A percentile compares a stretch with the other conserved stretches of the same genome.
Conservation (phyloP, 2,113 vertebrate genomes). For the Phyllostomus hastatus region DNA sequence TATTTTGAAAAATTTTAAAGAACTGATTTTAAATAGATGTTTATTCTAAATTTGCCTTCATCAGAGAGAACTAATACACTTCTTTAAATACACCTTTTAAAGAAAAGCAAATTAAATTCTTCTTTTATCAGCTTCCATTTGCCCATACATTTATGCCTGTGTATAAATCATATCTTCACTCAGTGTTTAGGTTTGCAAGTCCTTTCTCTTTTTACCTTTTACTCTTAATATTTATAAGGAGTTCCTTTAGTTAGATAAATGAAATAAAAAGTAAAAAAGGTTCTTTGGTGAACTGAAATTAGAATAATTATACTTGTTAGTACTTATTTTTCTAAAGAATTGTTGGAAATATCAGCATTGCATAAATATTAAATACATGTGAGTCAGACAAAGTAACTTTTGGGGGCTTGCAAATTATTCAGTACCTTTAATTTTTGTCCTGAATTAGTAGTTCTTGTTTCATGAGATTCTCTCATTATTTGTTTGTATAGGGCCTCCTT, state of each 20-base stretch:
- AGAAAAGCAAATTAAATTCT: background rate
- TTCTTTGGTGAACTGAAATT: slow-evolving; percentile 34
- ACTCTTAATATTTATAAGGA: background rate
- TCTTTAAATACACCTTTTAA: slow-evolving; percentile 48
- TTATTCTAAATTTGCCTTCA: slow-evolving; percentile 25
- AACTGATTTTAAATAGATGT: slow-evolving; percentile 15
- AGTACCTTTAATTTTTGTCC: background rate
- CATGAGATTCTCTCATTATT: background rate
- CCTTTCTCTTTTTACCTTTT: slow-evolving; percentile 11
- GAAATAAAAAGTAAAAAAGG: background rate
- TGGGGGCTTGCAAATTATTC: background rate
- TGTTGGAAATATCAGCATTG: background rate
- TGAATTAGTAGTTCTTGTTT: background rate
- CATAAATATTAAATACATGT: slow-evolving; percentile 34
- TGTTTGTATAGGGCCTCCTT: background rate
- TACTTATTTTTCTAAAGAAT: slow-evolving; percentile 27
- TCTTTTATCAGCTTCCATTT: background rate
- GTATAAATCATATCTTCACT: background rate
- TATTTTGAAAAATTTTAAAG: background rate
- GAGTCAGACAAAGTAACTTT: slow-evolving; percentile 29
- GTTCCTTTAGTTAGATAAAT: background rate
- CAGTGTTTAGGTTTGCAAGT: background rate
- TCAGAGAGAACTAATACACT: background rate
- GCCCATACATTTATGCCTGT: background rate
- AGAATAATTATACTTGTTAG: slow-evolving; percentile 40